These are phyloP conservation scores for Dasysyrphus tricinctus DNA, from an alignment of 2,888 invertebrate genomes.

Conservation along the genomic window DNA sequence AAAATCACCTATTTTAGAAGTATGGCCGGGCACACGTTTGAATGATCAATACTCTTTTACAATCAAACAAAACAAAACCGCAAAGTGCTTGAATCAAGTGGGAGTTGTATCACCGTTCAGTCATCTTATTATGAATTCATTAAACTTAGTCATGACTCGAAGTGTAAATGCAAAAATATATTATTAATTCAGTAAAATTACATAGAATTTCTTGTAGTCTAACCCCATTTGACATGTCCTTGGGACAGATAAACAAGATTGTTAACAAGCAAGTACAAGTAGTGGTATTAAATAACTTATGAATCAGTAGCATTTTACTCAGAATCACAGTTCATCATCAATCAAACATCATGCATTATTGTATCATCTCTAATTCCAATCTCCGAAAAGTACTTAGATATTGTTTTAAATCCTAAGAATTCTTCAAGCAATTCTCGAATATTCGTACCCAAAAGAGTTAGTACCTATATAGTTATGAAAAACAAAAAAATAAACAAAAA, in stretches of 20 bases:
- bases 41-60: not conserved
- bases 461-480: not conserved
- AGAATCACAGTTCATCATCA: constrained; percentile 36
- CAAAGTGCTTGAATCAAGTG: constrained; percentile 30
- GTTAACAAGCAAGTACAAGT: not conserved
- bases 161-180: not conserved
- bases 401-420: constrained; percentile 11
- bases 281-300: constrained; percentile 1
- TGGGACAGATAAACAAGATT: constrained; percentile 20
- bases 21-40: constrained; percentile 9
- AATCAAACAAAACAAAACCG: constrained; percentile 6
- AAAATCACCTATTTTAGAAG: constrained; percentile 24
- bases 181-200: constrained; percentile 27
- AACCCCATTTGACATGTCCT: constrained; percentile 43
- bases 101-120: constrained; percentile 44
- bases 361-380: not conserved
- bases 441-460: not conserved
- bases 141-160: constrained; percentile 57
- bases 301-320: constrained; percentile 46
- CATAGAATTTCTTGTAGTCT: not conserved
- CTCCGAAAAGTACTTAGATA: not conserved
- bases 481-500: constrained; percentile 1
- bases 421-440: constrained; percentile 9
- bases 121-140: constrained; percentile 50
- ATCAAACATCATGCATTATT: not conserved